Evolutionary conservation across 2,113 vertebrate species (phyloP), one percentile per base, ranked within the genome.

Genomic region (Atherinomorus stipes): DNA sequence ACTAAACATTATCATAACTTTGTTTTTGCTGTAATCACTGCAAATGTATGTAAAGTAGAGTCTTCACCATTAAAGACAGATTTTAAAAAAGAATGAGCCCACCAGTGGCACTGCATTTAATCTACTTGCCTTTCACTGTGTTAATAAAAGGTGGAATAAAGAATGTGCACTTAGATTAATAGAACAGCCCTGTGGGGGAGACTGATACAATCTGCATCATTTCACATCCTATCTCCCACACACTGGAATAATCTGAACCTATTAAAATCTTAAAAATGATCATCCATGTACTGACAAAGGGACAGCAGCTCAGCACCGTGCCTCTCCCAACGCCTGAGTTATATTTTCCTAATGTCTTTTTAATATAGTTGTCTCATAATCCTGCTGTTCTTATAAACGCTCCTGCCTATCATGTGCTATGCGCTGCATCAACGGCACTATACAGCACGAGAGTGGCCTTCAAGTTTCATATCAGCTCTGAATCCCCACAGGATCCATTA

Each of bases 1-100:
- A 70, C 76, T 58, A 81, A 91, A 90, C 81, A 86, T 89, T 92
- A 91, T 89, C 83, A 89, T 87, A 91, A 86, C 79, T 89, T 89
- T 80, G 65, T 65, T 74, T 74, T 74, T 70, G 40, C 42, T 28
- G 26, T 76, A 78, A 81, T 76, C 54, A 78, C 34, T 5, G 59
- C 59, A 47, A 47, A 61, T 68, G 58, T 63, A 56, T 58, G 8
- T 81, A 69, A 72, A 75, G 10, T 34, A 11, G 7, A 47, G 16
- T n/a, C 44, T 69, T 74, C 54, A 59, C 42, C 28, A 16, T 58
- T n/a, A 73, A 71, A 64, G 22, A 25, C 34, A 68, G 22, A 31
- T 31, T 31, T 31, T 4, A 53, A 78, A 74, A 74, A 65, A n/a
- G 2, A 59, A 60, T 28, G 34, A 23, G 26, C 19, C 26, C 42